A percentile compares a stretch with the other conserved stretches of the same genome.
These are phyloP conservation scores for Yponomeuta evonymella DNA, from an alignment of 2,888 invertebrate species.

Conservation along the genomic window DNA sequence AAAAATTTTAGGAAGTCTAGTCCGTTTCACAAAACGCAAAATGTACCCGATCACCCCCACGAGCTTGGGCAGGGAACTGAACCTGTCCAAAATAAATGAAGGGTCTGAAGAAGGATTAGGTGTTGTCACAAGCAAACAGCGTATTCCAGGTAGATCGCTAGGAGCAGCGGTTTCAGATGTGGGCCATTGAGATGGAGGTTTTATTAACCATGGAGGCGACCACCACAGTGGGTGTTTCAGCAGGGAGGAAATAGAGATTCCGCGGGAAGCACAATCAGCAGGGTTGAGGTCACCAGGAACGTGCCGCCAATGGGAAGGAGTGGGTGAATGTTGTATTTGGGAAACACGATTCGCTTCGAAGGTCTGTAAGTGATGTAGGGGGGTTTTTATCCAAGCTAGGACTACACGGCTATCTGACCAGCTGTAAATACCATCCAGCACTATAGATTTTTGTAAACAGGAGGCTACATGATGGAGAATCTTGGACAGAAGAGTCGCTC, in stretches of 20 bases:
- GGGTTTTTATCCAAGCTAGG: conserved; percentile 14
- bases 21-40: no score
- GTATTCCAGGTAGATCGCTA: no score
- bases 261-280: conserved; percentile 13
- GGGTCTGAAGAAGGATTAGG: no score
- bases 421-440: conserved; percentile 8
- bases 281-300: conserved; percentile 13
- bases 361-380: conserved; percentile 9
- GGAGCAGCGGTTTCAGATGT: no score
- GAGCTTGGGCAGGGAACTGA: no score
- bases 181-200: no score
- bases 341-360: conserved; percentile 15
- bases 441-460: conserved; percentile 11
- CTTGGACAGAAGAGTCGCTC: conserved; percentile 14
- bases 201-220: no score
- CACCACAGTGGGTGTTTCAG: not conserved
- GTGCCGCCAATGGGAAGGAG: conserved; percentile 11
- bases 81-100: no score
- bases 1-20: no score
- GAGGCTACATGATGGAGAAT: conserved; percentile 11
- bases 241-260: no score
- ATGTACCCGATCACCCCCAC: no score
- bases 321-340: conserved; percentile 1
- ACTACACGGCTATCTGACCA: conserved; percentile 15
- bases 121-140: no score